A percentile compares a stretch with the other conserved stretches of the same genome.
phyloP scores from a whole-genome alignment of 1,140 invertebrate species.

The Physella acuta region DNA sequence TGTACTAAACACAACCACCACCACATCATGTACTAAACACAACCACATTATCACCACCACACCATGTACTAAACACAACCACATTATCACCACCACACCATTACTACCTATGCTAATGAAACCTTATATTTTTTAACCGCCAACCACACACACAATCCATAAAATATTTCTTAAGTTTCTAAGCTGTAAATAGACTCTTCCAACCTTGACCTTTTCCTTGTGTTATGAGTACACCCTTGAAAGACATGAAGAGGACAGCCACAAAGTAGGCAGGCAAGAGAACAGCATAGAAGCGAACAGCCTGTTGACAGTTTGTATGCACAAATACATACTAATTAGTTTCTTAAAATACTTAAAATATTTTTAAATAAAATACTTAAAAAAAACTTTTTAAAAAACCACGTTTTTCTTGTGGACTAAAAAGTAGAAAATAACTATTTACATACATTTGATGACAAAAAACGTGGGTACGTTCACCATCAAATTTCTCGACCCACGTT shows the following conservation, averaged over 20 bases:
- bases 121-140: neutral
- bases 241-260: constrained; percentile 7
- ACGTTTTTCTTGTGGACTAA: too few relatives aligned
- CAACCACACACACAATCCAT: neutral
- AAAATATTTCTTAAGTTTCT: neutral
- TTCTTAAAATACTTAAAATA: too few relatives aligned
- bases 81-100: neutral
- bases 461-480: too few relatives aligned
- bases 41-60: neutral
- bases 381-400: too few relatives aligned
- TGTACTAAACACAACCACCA: neutral
- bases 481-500: too few relatives aligned
- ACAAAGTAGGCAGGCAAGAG: constrained; percentile 14
- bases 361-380: too few relatives aligned
- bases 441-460: too few relatives aligned
- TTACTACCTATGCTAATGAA: neutral
- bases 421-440: too few relatives aligned
- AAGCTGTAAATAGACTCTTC: neutral
- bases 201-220: constrained; percentile 18
- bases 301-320: too few relatives aligned
- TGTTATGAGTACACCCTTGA: neutral
- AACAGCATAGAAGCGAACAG: constrained; percentile 10
- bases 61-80: neutral
- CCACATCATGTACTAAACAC: neutral
- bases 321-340: too few relatives aligned